Percentiles rank a stretch among this genome's conserved stretches.
Conservation (phyloP, 2,113 vertebrate genomes). For the Sialia sialis region DNA sequence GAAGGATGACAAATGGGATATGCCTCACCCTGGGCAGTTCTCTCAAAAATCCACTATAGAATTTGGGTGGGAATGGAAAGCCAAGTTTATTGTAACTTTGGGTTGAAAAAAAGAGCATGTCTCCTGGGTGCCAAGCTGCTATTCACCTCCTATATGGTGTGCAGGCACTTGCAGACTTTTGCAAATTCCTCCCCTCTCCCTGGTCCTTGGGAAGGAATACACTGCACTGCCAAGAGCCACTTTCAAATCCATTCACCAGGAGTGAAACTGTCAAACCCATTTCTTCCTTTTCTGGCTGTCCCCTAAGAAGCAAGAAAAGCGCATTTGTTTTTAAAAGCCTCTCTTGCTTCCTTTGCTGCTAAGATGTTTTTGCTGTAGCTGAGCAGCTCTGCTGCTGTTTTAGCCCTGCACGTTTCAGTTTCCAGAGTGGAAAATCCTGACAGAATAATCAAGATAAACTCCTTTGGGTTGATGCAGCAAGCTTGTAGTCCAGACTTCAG, state of each 20-base stretch:
- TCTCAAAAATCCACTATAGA: not conserved
- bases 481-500: not conserved
- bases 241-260: not conserved
- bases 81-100: not conserved
- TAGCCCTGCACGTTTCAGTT: not conserved
- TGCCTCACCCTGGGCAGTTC: not conserved
- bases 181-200: not conserved
- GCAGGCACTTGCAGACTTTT: not conserved
- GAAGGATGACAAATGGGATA: not conserved
- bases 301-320: not conserved
- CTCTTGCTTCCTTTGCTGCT: not conserved
- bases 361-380: not conserved
- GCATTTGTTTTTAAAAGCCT: not conserved
- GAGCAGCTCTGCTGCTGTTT: not conserved
- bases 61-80: not conserved
- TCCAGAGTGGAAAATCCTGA: not conserved
- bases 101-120: not conserved
- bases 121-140: too few relatives aligned
- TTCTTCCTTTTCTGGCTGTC: not conserved
- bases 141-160: not conserved
- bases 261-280: not conserved
- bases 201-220: not conserved
- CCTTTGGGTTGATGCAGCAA: not conserved
- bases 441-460: not conserved
- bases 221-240: not conserved